These are phyloP conservation scores for Hymenopus coronatus DNA, from an alignment of 2,888 invertebrate species.

Conservation along the genomic window DNA sequence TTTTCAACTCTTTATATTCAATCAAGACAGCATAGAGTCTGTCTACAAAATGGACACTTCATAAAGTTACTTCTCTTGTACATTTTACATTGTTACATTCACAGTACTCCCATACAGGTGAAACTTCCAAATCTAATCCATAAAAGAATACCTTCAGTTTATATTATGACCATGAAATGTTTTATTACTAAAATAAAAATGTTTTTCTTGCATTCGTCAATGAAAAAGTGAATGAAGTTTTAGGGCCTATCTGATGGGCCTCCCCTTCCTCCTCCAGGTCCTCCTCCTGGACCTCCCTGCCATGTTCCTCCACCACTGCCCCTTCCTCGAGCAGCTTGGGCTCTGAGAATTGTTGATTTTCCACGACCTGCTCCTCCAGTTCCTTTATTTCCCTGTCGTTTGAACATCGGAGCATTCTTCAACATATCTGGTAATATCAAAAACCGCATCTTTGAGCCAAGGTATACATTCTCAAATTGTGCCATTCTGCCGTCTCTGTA, in stretches of 20 bases:
- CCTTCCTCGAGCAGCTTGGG: slow-evolving; percentile 69
- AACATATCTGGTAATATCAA: slow-evolving; percentile 98
- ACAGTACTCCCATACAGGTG: background rate
- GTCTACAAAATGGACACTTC: background rate
- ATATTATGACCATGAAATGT: background rate
- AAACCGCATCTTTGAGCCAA: slow-evolving; percentile 97
- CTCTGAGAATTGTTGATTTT: slow-evolving; percentile 87
- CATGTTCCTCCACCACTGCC: slow-evolving; percentile 52
- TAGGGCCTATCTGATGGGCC: slow-evolving; percentile 39
- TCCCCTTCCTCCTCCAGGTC: slow-evolving; percentile 43
- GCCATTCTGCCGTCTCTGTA: slow-evolving; percentile 91
- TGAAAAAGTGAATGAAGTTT: background rate
- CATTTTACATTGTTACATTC: background rate
- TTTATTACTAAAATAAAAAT: background rate
- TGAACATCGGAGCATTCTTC: slow-evolving; percentile 97
- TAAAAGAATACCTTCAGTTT: background rate
- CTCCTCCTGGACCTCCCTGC: slow-evolving; percentile 55
- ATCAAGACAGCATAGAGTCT: background rate
- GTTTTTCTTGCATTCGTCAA: background rate
- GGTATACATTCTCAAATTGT: slow-evolving; percentile 95
- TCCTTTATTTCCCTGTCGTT: slow-evolving; percentile 77
- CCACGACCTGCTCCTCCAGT: slow-evolving; percentile 80
- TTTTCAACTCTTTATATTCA: too few relatives aligned
- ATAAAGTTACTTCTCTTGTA: background rate
- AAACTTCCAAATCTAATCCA: background rate